Conservation (phyloP, 1,140 invertebrate species). For the Achatina immaculata region DNA sequence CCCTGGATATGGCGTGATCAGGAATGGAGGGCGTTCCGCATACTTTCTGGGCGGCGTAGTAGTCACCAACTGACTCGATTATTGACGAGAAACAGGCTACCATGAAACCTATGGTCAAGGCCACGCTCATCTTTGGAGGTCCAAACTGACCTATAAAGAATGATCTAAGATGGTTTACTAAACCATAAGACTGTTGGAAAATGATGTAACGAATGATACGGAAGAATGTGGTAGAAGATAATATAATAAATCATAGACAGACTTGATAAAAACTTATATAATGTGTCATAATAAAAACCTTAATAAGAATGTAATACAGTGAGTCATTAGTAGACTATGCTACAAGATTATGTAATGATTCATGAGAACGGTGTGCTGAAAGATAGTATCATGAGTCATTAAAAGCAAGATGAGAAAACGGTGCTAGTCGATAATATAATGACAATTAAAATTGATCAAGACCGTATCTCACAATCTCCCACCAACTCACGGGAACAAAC, state of each 20-base stretch:
- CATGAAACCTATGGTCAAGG: slow-evolving; percentile 67
- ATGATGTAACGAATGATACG: not conserved
- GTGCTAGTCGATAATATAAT: no score
- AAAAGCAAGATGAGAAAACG: no score
- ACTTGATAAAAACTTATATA: not conserved
- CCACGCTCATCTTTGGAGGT: slow-evolving; percentile 62
- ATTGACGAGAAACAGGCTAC: slow-evolving; percentile 69
- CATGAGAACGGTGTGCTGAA: no score
- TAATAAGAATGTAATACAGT: no score
- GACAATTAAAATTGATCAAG: no score
- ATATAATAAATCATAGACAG: not conserved
- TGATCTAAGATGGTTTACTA: slow-evolving; percentile 10
- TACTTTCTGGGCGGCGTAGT: slow-evolving; percentile 68
- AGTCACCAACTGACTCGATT: slow-evolving; percentile 72
- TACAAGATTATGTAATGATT: no score
- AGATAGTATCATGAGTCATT: no score
- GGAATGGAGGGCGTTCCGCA: slow-evolving; percentile 66
- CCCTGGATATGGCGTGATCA: slow-evolving; percentile 75
- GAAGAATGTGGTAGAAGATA: not conserved
- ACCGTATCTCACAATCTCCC: no score
- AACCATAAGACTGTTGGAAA: not conserved
- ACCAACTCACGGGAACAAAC: no score
- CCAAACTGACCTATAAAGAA: slow-evolving; percentile 69
- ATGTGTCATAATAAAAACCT: no score
- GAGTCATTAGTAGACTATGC: no score